These are phyloP conservation scores for Maniola jurtina DNA, from an alignment of 1,140 invertebrate genomes.

Conservation along the genomic window DNA sequence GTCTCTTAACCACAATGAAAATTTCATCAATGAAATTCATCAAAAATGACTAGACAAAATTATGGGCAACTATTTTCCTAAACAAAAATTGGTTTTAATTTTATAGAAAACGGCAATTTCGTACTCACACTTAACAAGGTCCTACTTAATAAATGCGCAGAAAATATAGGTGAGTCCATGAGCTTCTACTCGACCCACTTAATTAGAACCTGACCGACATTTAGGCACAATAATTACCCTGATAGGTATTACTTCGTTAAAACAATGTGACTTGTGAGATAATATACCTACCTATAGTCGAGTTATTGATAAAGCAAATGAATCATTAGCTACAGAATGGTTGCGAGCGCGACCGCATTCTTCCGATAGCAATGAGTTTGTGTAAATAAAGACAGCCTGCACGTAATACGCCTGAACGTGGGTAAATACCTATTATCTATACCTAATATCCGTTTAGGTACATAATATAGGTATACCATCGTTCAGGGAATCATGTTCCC, in stretches of 20 bases:
- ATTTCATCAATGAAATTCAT: no score
- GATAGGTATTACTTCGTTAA: not conserved
- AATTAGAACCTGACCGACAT: not conserved
- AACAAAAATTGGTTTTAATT: no score
- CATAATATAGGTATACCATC: no score
- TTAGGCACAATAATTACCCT: not conserved
- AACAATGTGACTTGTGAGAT: not conserved
- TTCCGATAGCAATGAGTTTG: constrained; percentile 50
- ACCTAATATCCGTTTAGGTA: no score
- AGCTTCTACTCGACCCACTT: not conserved
- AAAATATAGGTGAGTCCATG: no score
- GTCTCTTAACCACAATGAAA: no score
- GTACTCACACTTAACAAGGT: no score
- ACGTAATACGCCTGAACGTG: constrained; percentile 22
- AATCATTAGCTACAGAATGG: constrained; percentile 58
- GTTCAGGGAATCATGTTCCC: no score
- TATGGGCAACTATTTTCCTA: no score
- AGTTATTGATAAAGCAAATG: constrained; percentile 64
- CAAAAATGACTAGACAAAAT: no score
- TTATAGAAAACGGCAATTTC: no score
- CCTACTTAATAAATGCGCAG: no score
- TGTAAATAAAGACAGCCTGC: constrained; percentile 40
- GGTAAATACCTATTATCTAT: not conserved
- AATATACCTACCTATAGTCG: not conserved
- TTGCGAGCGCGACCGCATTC: constrained; percentile 59